Conservation (phyloP, 2,113 vertebrate species). For the Daphoenositta chrysoptera region DNA sequence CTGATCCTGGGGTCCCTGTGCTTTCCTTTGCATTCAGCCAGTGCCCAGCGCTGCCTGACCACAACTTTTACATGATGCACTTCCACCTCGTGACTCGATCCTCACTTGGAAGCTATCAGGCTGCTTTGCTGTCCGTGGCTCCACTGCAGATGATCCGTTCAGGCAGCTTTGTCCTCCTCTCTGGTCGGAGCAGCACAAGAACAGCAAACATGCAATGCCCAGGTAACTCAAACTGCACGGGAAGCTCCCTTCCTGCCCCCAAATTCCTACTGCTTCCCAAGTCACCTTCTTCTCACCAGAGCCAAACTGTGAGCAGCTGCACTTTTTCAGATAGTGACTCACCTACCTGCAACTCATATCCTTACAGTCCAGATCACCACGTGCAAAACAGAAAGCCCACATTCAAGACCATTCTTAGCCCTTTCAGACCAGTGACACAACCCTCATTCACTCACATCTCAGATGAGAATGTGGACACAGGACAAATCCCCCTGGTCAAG, state of each 20-base stretch:
- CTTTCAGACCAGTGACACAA: rapidly evolving
- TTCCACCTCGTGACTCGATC: background rate
- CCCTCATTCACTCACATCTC: background rate
- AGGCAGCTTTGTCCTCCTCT: background rate
- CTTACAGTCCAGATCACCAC: background rate
- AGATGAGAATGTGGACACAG: rapidly evolving
- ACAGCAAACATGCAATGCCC: background rate
- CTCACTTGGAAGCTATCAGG: background rate
- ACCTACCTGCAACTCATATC: background rate
- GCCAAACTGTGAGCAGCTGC: background rate
- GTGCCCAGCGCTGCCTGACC: background rate
- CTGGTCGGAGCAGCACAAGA: background rate
- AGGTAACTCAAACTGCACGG: rapidly evolving
- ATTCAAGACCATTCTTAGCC: background rate
- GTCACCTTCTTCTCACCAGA: background rate
- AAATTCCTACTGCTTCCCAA: background rate
- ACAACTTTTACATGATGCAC: background rate
- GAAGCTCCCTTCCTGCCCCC: background rate
- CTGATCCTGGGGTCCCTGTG: background rate
- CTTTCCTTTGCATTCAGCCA: background rate
- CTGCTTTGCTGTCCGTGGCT: background rate
- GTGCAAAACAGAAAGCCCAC: rapidly evolving
- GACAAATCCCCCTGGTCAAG: background rate
- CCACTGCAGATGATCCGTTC: background rate
- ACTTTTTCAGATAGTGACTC: background rate